These are phyloP conservation scores for Scleropages formosus DNA, from an alignment of 2,797 vertebrate species.

Conservation along the genomic window DNA sequence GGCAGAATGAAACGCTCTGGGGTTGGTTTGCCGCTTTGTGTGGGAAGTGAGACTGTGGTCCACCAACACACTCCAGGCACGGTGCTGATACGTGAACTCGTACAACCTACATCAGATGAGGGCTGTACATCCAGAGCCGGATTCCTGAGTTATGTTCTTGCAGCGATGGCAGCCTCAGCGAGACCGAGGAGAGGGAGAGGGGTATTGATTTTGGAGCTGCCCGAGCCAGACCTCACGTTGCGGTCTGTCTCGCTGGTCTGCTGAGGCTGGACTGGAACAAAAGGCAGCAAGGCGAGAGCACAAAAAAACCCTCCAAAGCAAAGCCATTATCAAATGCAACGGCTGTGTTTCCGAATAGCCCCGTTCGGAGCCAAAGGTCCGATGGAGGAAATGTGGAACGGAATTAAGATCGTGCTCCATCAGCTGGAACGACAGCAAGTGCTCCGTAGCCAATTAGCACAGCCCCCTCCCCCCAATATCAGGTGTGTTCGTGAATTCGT, in stretches of 20 bases:
- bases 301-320: slow-evolving; percentile 18
- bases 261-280: slow-evolving; percentile 12
- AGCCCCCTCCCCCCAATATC: slow-evolving; percentile 45
- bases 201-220: slow-evolving; percentile 95
- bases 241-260: slow-evolving; percentile 47
- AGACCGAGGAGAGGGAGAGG: slow-evolving; percentile 68
- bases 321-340: slow-evolving; percentile 10
- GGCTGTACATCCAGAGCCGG: slow-evolving; percentile 86
- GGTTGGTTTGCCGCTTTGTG: background rate
- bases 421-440: slow-evolving; percentile 26
- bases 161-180: slow-evolving; percentile 80
- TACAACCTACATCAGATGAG: slow-evolving; percentile 72
- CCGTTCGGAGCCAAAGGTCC: background rate
- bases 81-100: slow-evolving; percentile 24
- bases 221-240: slow-evolving; percentile 85
- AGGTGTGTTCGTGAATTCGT: background rate
- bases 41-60: background rate
- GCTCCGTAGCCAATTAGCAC: slow-evolving; percentile 48
- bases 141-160: slow-evolving; percentile 98
- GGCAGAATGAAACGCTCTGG: background rate
- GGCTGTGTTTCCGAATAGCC: background rate
- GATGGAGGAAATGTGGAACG: background rate
- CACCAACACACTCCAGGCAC: background rate
- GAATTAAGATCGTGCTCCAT: slow-evolving; percentile 23
- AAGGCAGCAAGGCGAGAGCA: background rate